Evolutionary conservation across 2,888 invertebrate species (phyloP).

Genomic region (Dolichopus griseipennis): DNA sequence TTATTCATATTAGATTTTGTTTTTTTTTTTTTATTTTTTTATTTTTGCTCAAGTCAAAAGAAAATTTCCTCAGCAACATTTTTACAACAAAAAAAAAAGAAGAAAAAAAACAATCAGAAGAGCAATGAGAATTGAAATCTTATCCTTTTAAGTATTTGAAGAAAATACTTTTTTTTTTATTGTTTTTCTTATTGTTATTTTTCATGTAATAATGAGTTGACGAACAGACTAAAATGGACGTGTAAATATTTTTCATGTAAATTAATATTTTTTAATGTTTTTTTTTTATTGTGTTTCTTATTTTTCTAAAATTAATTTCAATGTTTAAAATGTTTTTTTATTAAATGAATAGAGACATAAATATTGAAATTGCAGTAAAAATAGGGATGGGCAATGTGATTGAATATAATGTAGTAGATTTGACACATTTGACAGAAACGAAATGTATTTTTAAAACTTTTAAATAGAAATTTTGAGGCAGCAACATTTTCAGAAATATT

Average conservation of each 20-base stretch:
- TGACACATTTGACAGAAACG: too few species aligned
- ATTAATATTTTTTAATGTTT: not conserved
- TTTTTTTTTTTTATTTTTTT: not conserved
- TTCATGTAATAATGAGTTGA: not conserved
- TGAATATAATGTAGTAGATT: too few species aligned
- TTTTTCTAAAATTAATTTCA: not conserved
- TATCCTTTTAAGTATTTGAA: not conserved
- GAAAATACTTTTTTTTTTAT: not conserved
- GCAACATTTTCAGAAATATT: too few species aligned
- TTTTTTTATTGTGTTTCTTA: not conserved
- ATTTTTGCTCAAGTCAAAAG: not conserved
- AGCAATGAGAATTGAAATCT: not conserved
- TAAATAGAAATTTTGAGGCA: too few species aligned
- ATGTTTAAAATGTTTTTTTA: not conserved
- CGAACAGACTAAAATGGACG: not conserved
- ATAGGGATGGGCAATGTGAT: too few species aligned
- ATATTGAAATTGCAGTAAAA: too few species aligned
- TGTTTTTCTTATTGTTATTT: not conserved
- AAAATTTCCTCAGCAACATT: not conserved
- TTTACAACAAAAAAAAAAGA: too few species aligned
- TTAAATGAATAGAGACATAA: too few species aligned
- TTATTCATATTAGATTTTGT: not conserved
- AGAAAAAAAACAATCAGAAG: not conserved
- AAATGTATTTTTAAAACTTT: too few species aligned
- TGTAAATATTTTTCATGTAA: constrained; percentile 6